Evolutionary conservation across 1,140 invertebrate genomes (phyloP).

Genomic region (Micrasema longulum): DNA sequence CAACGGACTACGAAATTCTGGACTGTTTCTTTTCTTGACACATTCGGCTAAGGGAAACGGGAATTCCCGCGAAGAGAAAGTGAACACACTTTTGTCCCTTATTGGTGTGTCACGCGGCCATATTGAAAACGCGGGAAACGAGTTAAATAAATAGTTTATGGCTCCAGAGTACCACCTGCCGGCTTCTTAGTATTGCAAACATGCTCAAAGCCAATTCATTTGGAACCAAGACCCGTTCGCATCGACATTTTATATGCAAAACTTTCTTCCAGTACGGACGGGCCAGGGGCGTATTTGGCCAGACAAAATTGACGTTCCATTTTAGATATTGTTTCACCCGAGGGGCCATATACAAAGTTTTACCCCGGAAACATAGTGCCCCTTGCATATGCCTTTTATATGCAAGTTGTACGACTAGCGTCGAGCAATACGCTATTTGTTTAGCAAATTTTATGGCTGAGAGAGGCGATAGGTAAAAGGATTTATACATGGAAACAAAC

Average conservation of each 20-base stretch:
- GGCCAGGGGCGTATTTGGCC: constrained; percentile 27
- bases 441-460: too few relatives aligned
- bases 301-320: constrained; percentile 34
- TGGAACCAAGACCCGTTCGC: constrained; percentile 24
- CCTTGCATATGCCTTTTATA: background rate
- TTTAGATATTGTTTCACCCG: constrained; percentile 33
- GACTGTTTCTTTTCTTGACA: too few relatives aligned
- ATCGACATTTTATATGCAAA: constrained; percentile 36
- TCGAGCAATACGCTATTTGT: too few relatives aligned
- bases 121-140: constrained; percentile 33
- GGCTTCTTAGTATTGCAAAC: constrained; percentile 14
- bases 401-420: constrained; percentile 11
- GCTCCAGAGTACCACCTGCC: constrained; percentile 15
- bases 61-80: constrained; percentile 27
- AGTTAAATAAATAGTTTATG: constrained; percentile 35
- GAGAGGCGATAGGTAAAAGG: too few relatives aligned
- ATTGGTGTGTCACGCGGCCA: constrained; percentile 22
- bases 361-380: constrained; percentile 21
- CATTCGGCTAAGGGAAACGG: background rate
- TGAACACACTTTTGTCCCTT: constrained; percentile 22
- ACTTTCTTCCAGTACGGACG: constrained; percentile 29
- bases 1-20: too few relatives aligned
- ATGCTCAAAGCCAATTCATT: constrained; percentile 31
- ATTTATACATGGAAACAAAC: too few relatives aligned
- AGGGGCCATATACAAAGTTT: constrained; percentile 14